Conservation (phyloP, 2,888 invertebrate species). For the Megastigmus dorsalis region DNA sequence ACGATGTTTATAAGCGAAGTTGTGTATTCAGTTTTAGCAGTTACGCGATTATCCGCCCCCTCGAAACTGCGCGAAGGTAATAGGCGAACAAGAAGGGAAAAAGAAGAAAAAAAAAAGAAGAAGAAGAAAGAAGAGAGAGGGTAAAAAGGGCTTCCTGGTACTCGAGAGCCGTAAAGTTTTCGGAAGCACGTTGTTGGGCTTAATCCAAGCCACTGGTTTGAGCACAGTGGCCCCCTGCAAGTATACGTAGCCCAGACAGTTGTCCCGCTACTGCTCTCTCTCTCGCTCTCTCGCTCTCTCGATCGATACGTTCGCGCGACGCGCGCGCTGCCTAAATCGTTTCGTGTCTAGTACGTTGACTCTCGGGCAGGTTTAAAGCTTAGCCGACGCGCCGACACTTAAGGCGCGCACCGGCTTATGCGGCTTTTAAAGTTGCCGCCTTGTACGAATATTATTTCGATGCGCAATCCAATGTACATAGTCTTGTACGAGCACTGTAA, state of each 20-base stretch:
- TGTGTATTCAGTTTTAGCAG: not conserved
- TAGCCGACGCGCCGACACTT: conserved; percentile 23
- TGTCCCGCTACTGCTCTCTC: no score
- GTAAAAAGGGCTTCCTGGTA: not conserved
- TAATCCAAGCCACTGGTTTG: conserved; percentile 37
- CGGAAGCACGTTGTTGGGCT: conserved; percentile 40
- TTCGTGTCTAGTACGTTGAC: conserved; percentile 9
- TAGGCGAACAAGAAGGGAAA: not conserved
- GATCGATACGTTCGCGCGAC: conserved; percentile 36
- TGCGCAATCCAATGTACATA: no score
- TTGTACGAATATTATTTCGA: no score
- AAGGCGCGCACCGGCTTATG: not conserved
- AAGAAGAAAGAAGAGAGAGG: not conserved
- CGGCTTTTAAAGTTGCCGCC: conserved; percentile 22
- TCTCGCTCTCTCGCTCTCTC: no score
- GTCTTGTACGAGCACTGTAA: no score
- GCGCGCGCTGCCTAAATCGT: conserved; percentile 31
- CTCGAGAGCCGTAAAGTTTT: conserved; percentile 34
- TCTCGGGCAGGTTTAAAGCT: conserved; percentile 6
- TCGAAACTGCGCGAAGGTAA: not conserved
- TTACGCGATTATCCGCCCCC: not conserved
- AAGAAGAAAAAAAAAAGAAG: not conserved
- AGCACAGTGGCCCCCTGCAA: not conserved
- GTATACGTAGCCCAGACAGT: not conserved
- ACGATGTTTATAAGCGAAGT: no score